A percentile compares a stretch with the other conserved stretches of the same genome.
phyloP scores from a whole-genome alignment of 2,113 vertebrate species.

The Eira barbara region DNA sequence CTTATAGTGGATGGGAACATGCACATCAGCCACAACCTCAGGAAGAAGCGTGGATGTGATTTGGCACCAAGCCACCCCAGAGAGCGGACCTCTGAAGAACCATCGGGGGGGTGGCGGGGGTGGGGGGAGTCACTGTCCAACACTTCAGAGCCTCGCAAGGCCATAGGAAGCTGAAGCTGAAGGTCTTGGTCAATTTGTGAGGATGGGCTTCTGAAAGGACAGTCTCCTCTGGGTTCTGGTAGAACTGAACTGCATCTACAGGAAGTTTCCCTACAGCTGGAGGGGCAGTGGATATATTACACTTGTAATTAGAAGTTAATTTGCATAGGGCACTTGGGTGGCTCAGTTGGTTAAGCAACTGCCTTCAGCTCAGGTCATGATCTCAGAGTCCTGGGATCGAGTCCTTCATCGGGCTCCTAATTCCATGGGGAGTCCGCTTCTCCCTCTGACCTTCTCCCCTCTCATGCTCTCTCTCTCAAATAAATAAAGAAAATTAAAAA shows the following conservation, averaged over 20 bases:
- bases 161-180: neutral
- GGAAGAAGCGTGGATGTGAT: neutral
- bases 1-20: neutral
- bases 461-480: too few species aligned
- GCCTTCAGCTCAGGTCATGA: too few species aligned
- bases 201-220: neutral
- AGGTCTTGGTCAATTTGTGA: neutral
- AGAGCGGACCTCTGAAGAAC: neutral
- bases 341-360: too few species aligned
- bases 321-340: neutral
- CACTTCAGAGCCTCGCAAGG: fast-evolving
- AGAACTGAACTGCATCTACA: neutral
- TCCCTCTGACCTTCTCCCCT: too few species aligned
- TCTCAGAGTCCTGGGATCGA: too few species aligned
- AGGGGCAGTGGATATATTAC: neutral
- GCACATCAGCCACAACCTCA: fast-evolving
- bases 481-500: too few species aligned
- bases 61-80: neutral
- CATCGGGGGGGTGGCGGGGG: neutral
- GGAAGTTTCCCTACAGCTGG: neutral
- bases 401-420: too few species aligned
- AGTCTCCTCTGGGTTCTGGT: neutral
- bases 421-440: too few species aligned
- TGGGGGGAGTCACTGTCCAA: neutral
- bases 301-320: neutral